Evolutionary conservation across 2,888 invertebrate genomes (phyloP).

Genomic region (Meteorus colon): DNA sequence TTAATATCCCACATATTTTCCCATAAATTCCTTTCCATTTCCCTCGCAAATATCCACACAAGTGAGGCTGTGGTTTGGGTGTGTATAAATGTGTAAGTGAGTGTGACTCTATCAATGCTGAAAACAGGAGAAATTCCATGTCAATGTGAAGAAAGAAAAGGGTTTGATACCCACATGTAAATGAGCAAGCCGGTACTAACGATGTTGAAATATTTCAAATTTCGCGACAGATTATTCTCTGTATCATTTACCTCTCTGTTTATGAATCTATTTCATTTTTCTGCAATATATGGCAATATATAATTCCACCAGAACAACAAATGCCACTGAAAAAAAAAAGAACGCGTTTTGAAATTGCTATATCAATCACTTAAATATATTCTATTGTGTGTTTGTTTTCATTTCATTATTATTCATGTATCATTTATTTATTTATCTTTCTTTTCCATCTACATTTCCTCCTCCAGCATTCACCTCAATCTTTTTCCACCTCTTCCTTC

Average conservation of each 20-base stretch:
- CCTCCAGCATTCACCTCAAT: not conserved
- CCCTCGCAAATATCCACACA: not conserved
- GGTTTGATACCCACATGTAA: not conserved
- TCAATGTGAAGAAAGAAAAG: constrained; percentile 16
- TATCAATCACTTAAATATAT: constrained; percentile 10
- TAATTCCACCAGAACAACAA: not conserved
- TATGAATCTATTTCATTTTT: not conserved
- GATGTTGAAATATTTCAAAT: not conserved
- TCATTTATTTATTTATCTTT: not conserved
- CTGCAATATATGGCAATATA: not conserved
- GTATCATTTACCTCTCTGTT: not conserved
- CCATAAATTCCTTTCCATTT: not conserved
- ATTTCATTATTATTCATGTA: not conserved
- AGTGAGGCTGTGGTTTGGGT: not conserved
- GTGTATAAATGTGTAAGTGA: constrained; percentile 10
- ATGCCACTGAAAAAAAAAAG: not conserved
- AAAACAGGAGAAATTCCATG: constrained; percentile 1
- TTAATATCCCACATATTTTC: constrained; percentile 8
- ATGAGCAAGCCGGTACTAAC: not conserved
- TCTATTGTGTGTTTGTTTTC: constrained; percentile 9
- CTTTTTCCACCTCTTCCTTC: constrained; percentile 3
- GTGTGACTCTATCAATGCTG: constrained; percentile 9
- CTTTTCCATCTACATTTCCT: not conserved
- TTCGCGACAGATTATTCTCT: not conserved
- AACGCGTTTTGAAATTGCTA: not conserved